These are phyloP conservation scores for Caiman crocodilus DNA, from an alignment of 2,797 vertebrate genomes.

Conservation along the genomic window DNA sequence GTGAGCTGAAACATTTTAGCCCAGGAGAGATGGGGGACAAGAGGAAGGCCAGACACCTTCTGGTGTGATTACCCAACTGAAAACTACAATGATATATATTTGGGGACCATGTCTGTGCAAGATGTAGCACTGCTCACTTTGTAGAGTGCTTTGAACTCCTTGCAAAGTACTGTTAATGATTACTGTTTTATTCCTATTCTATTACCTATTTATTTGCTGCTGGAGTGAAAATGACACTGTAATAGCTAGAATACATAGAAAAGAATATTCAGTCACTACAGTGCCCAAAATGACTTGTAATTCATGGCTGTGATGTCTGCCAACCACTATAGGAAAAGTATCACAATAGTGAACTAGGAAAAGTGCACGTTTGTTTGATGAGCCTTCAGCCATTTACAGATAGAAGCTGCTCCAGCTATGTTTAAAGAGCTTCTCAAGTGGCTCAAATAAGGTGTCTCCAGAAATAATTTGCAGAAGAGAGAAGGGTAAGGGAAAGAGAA, in stretches of 20 bases:
- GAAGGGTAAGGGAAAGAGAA: neutral
- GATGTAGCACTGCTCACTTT: neutral
- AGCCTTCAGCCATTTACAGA: neutral
- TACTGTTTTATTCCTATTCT: neutral
- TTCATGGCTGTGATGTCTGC: neutral
- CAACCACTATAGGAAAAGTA: neutral
- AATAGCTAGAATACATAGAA: neutral
- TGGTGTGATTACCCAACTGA: neutral
- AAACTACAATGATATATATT: neutral
- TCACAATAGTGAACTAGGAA: neutral
- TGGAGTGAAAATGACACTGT: neutral
- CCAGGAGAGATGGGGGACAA: neutral
- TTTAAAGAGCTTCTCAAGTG: neutral
- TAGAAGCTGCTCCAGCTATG: neutral
- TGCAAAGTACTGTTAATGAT: neutral
- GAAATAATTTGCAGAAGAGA: neutral
- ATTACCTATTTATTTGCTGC: neutral
- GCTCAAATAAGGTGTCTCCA: neutral
- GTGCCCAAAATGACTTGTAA: neutral
- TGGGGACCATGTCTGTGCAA: neutral
- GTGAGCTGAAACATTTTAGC: slow-evolving; percentile 44
- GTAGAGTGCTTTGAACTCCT: neutral
- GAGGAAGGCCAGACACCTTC: neutral
- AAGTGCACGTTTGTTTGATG: neutral
- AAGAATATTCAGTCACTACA: neutral